Conservation (phyloP, 2,113 vertebrate species). For the Synchiropus splendidus region DNA sequence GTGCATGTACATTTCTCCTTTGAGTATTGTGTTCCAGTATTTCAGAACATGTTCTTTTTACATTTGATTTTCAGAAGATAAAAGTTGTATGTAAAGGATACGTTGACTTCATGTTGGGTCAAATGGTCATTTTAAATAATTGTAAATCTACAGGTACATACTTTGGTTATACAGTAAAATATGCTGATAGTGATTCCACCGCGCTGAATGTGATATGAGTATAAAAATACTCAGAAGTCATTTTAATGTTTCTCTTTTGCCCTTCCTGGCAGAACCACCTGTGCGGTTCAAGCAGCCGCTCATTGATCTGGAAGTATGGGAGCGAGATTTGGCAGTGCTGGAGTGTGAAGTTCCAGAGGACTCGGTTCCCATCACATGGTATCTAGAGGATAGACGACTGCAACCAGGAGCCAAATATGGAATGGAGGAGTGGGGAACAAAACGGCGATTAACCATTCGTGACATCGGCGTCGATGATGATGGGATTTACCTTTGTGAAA, state of each 20-base stretch:
- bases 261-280: slow-evolving; percentile 71
- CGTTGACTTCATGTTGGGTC: too few species aligned
- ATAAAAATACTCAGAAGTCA: too few species aligned
- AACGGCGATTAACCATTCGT: slow-evolving; percentile 83
- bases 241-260: slow-evolving; percentile 10
- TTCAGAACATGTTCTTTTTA: too few species aligned
- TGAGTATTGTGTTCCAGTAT: too few species aligned
- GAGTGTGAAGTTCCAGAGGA: slow-evolving; percentile 93
- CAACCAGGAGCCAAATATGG: slow-evolving; percentile 89
- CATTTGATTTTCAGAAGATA: too few species aligned
- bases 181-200: too few species aligned
- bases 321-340: slow-evolving; percentile 80
- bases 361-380: slow-evolving; percentile 86
- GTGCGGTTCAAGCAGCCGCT: slow-evolving; percentile 84
- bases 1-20: too few species aligned
- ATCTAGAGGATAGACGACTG: slow-evolving; percentile 86
- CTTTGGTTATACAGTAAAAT: too few species aligned
- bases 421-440: slow-evolving; percentile 84
- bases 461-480: slow-evolving; percentile 85
- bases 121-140: too few species aligned
- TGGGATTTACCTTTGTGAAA: slow-evolving; percentile 93
- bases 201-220: too few species aligned
- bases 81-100: too few species aligned
- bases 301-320: slow-evolving; percentile 83
- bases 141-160: too few species aligned